Evolutionary conservation across 2,797 vertebrate genomes (phyloP), one percentile per base, ranked within the genome.

Genomic region (Cuniculus paca): DNA sequence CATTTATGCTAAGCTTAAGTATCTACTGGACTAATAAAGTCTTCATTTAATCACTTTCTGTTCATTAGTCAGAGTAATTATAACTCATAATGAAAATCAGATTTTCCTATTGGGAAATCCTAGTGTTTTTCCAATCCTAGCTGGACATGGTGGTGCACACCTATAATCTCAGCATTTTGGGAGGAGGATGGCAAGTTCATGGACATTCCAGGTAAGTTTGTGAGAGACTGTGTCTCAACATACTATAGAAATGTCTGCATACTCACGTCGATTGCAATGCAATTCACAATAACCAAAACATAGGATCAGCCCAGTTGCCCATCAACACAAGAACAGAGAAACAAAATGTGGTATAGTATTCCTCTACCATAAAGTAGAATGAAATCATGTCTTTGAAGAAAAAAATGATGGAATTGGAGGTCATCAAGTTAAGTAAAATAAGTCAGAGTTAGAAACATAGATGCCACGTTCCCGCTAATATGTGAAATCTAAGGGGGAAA

Each of bases 21-120:
- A n/a, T 7, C 61, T 39, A 80, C 31, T 87, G 63, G 34, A 16
- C 36, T 68, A 68, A 36, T 68, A 68, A 68, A 68, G 36, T 17
- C 63, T 68, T 36, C 56, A n/a, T 54, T 48, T 58, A 77, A 82
- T 70, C 20, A 48, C 65, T 36, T 45, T 20, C 20, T 65, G 12
- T 82, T 88, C 20, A 45, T 65, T 90, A 88, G 58, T 74, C 85
- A 81, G 45, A 80, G 77, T 60, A 93, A 87, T 68, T 61, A 20
- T 31, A 77, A 54, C 72, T 92, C 63, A 90, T 7, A 74, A 45
- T 83, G 24, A 88, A 88, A 85, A 52, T 6, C 22, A 16, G 45
- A n/a, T 19, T 68, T 68, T 68, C 34, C 63, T 20, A 68, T 36
- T 36, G 34, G 16, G 36, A 68, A 68, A 68, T 68, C 16, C n/a